phyloP scores from a whole-genome alignment of 2,888 invertebrate species.

The Erebia epiphron region DNA sequence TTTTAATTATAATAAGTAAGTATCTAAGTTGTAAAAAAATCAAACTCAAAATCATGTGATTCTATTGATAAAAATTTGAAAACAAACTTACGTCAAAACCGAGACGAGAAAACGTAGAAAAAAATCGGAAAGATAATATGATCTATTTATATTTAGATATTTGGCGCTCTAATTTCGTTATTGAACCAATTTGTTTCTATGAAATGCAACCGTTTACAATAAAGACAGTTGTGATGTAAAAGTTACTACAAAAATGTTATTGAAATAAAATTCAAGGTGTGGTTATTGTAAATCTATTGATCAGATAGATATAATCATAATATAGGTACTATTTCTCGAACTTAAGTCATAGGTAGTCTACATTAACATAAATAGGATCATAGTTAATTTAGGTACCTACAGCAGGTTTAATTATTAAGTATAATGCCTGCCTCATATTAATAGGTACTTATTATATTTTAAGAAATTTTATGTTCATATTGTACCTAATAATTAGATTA shows the following conservation, averaged over 20 bases:
- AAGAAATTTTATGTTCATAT: no score
- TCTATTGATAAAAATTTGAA: neutral
- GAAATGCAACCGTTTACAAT: conserved; percentile 14
- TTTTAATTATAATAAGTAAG: no score
- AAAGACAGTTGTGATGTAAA: conserved; percentile 23
- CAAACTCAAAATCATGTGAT: neutral
- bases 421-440: no score
- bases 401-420: no score
- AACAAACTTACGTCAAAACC: conserved; percentile 29
- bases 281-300: neutral
- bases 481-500: no score
- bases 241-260: conserved; percentile 13
- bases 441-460: no score
- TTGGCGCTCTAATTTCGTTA: conserved; percentile 11
- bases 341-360: no score
- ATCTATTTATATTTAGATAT: conserved; percentile 38
- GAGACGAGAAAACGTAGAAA: conserved; percentile 13
- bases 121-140: conserved; percentile 23
- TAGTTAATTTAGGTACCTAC: no score
- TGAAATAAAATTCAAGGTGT: conserved; percentile 8
- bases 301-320: no score
- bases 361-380: no score
- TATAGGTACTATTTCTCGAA: no score
- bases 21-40: neutral
- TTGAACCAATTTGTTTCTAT: conserved; percentile 21